phyloP scores from a whole-genome alignment of 2,888 invertebrate genomes.

The Ichneumoninae sp. region DNA sequence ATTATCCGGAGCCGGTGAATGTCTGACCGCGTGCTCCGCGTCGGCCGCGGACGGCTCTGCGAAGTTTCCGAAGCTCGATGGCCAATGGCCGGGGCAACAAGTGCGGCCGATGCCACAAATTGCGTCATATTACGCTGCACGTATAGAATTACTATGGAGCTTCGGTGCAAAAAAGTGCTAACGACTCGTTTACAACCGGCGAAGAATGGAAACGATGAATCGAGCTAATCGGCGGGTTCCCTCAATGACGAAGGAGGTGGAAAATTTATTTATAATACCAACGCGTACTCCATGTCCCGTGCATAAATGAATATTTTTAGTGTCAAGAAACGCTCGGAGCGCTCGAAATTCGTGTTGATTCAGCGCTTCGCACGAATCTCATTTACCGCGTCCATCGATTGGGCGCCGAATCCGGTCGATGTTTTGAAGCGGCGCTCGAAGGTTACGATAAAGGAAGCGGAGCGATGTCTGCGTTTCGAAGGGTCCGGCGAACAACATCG shows the following conservation, averaged over 20 bases:
- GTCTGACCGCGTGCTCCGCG: constrained; percentile 15
- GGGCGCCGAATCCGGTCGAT: constrained; percentile 38
- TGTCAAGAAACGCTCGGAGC: background rate
- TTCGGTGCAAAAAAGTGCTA: constrained; percentile 20
- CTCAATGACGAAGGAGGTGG: background rate
- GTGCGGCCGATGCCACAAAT: constrained; percentile 29
- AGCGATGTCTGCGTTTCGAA: background rate
- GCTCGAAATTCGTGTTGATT: background rate
- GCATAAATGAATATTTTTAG: background rate
- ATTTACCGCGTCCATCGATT: constrained; percentile 19
- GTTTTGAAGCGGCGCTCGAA: background rate
- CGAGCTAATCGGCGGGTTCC: constrained; percentile 12
- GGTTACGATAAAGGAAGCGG: constrained; percentile 2
- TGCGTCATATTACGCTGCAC: constrained; percentile 48
- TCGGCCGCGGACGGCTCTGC: background rate
- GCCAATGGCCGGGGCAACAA: constrained; percentile 13
- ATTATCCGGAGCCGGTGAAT: constrained; percentile 29
- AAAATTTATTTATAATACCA: background rate
- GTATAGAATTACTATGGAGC: constrained; percentile 33
- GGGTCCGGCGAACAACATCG: background rate
- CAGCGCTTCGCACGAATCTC: constrained; percentile 48
- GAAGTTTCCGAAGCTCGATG: constrained; percentile 7
- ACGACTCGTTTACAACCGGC: background rate
- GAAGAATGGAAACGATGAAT: constrained; percentile 33
- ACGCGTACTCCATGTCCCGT: background rate